A percentile compares a stretch with the other conserved stretches of the same genome.
Conservation (phyloP, 2,888 invertebrate species). For the Orchesella flavescens region DNA sequence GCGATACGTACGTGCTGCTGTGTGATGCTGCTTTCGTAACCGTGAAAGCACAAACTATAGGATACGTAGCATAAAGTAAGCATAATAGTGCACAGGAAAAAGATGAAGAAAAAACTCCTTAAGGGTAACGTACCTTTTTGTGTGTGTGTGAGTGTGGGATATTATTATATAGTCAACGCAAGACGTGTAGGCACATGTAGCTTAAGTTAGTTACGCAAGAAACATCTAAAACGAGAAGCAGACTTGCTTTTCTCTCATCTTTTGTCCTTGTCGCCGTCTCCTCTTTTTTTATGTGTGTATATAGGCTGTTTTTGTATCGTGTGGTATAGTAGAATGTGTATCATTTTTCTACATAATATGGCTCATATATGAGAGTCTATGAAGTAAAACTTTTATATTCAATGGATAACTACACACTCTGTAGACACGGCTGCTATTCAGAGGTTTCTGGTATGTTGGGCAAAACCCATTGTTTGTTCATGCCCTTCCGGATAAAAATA, state of each 20-base stretch:
- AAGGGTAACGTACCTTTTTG: conserved; percentile 41
- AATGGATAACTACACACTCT: too few relatives aligned
- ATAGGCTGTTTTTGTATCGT: neutral
- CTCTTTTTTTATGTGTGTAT: neutral
- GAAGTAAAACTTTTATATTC: too few relatives aligned
- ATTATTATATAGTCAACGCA: conserved; percentile 38
- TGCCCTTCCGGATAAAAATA: too few relatives aligned
- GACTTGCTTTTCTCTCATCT: conserved; percentile 35
- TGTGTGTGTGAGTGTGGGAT: neutral
- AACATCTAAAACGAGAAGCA: conserved; percentile 24
- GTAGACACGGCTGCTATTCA: neutral
- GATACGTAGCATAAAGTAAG: neutral
- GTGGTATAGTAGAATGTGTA: neutral
- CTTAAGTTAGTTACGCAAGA: conserved; percentile 55
- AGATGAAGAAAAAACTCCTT: conserved; percentile 1
- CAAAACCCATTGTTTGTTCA: too few relatives aligned
- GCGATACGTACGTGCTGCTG: conserved; percentile 56
- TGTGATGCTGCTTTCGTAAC: conserved; percentile 43
- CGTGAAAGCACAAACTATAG: neutral
- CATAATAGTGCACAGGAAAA: neutral
- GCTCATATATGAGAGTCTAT: too few relatives aligned
- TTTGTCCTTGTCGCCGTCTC: conserved; percentile 48
- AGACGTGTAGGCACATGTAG: conserved; percentile 35
- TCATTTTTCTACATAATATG: too few relatives aligned
- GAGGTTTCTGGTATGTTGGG: neutral